Percentiles rank a stretch among this genome's conserved stretches.
phyloP scores from a whole-genome alignment of 2,113 vertebrate genomes.

The Drymodes brunneopygia region DNA sequence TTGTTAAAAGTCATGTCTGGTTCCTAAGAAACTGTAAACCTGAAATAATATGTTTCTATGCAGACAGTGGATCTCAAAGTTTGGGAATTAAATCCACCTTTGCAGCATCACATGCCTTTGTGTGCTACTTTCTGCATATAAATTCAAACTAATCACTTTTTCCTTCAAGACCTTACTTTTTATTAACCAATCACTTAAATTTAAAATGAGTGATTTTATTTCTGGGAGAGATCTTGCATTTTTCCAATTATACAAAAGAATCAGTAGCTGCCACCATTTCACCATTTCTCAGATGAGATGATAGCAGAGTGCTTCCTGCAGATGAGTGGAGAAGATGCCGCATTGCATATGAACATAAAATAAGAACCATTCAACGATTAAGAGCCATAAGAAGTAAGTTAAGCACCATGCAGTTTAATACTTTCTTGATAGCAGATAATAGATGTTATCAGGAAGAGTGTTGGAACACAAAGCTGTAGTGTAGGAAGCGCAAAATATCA shows the following conservation, averaged over 20 bases:
- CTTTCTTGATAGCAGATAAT: neutral
- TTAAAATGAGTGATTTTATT: neutral
- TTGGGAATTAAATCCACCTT: neutral
- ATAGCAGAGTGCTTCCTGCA: neutral
- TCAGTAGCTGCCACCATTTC: neutral
- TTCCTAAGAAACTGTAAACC: neutral
- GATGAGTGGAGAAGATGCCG: neutral
- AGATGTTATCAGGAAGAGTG: neutral
- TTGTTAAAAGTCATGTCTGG: neutral
- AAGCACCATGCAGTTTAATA: neutral
- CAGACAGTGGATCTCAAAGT: neutral
- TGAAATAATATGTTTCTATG: neutral
- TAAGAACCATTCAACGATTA: neutral
- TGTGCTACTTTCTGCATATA: neutral
- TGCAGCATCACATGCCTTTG: neutral
- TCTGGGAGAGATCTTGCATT: neutral
- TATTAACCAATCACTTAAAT: neutral
- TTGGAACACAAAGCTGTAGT: neutral
- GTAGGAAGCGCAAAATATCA: slow-evolving; percentile 1
- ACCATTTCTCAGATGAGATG: neutral
- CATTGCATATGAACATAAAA: neutral
- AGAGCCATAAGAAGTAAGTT: neutral
- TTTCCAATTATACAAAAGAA: neutral
- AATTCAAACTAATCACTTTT: neutral
- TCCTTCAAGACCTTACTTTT: neutral